These are phyloP conservation scores for Toxostoma redivivum DNA, from an alignment of 2,113 vertebrate species.

Conservation along the genomic window DNA sequence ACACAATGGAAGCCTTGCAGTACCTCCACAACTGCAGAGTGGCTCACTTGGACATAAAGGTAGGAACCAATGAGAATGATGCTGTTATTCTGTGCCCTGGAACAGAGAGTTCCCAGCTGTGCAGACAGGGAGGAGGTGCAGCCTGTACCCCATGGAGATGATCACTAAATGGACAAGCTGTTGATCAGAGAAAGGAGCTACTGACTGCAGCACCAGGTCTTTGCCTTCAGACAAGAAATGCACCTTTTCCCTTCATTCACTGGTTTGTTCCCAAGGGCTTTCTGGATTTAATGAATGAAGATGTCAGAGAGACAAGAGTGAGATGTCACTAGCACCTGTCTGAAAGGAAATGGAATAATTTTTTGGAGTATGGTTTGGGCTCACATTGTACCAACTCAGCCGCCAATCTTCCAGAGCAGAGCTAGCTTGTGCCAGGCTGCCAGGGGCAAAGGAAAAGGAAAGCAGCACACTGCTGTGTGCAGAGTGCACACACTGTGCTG, in stretches of 20 bases:
- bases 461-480: background rate
- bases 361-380: background rate
- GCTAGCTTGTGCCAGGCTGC: background rate
- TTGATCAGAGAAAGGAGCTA: background rate
- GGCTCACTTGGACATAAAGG: constrained; percentile 95
- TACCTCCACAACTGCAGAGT: constrained; percentile 96
- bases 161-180: background rate
- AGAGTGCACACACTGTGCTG: background rate
- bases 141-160: background rate
- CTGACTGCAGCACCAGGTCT: background rate
- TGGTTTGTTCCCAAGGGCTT: background rate
- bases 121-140: background rate
- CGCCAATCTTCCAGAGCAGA: background rate
- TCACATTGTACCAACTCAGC: background rate
- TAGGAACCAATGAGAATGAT: constrained; percentile 49
- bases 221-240: background rate
- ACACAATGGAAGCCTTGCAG: constrained; percentile 91
- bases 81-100: background rate
- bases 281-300: background rate
- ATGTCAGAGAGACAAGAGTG: background rate
- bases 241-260: background rate
- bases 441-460: background rate
- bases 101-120: background rate
- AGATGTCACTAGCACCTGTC: background rate
- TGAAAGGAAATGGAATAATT: background rate